Conservation (phyloP, 2,113 vertebrate species). For the Sebastes schlegelii region DNA sequence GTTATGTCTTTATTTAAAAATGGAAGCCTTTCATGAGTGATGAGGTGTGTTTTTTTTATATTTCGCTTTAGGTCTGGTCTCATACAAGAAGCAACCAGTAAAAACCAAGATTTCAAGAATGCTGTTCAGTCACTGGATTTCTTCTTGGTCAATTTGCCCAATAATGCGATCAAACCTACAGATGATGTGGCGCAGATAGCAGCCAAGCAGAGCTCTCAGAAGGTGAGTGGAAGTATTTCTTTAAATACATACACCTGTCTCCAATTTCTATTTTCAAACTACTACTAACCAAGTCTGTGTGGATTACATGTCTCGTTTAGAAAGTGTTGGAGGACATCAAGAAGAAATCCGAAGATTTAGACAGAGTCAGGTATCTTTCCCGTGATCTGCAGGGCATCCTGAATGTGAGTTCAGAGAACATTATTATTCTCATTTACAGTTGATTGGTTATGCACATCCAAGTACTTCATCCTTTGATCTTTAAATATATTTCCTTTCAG, state of each 20-base stretch:
- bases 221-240: slow-evolving; percentile 78
- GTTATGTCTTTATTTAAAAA: not conserved
- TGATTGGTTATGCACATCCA: not conserved
- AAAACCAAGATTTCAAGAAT: slow-evolving; percentile 90
- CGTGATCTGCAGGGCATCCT: slow-evolving; percentile 87
- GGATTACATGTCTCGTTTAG: slow-evolving; percentile 73
- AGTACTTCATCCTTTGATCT: not conserved
- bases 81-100: slow-evolving; percentile 83
- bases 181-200: slow-evolving; percentile 86
- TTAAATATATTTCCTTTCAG: slow-evolving; percentile 76
- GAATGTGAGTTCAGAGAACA: slow-evolving; percentile 81
- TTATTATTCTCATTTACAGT: not conserved
- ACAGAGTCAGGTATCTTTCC: slow-evolving; percentile 81
- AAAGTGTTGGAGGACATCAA: slow-evolving; percentile 89
- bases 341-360: slow-evolving; percentile 86
- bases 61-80: slow-evolving; percentile 83
- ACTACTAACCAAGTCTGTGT: not conserved
- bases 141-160: slow-evolving; percentile 91
- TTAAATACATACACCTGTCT: not conserved
- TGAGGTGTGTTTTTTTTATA: not conserved
- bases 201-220: slow-evolving; percentile 90
- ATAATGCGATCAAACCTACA: slow-evolving; percentile 79
- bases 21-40: not conserved
- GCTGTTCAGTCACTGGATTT: slow-evolving; percentile 88
- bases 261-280: not conserved